phyloP scores from a whole-genome alignment of 1,140 invertebrate species.

The Panulirus ornatus region DNA sequence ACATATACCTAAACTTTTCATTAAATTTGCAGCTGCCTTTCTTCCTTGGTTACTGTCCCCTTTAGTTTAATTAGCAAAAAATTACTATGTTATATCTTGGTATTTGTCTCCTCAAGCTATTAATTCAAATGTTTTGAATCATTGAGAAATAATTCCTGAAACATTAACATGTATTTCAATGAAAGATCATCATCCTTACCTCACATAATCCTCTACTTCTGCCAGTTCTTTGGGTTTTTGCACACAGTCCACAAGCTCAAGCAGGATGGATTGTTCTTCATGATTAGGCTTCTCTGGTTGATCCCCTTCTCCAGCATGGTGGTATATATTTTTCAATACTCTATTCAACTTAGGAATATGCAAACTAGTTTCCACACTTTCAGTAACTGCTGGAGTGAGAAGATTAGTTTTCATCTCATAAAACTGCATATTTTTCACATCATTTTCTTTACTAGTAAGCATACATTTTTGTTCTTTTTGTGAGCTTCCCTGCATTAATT shows the following conservation, averaged over 20 bases:
- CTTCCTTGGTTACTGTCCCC: no score
- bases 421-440: not conserved
- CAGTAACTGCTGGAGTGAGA: not conserved
- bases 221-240: not conserved
- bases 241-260: not conserved
- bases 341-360: not conserved
- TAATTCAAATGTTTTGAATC: no score
- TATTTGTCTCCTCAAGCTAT: no score
- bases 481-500: not conserved
- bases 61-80: no score
- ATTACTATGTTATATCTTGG: no score
- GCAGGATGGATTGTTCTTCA: not conserved
- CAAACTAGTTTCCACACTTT: not conserved
- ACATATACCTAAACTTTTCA: no score
- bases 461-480: not conserved
- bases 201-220: not conserved
- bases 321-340: not conserved
- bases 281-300: not conserved
- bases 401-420: not conserved
- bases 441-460: not conserved
- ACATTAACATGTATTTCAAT: no score
- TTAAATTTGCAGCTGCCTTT: no score
- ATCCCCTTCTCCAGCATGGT: not conserved
- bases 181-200: slow-evolving; percentile 2
- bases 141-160: no score